A percentile compares a stretch with the other conserved stretches of the same genome.
Evolutionary conservation across 2,113 vertebrate genomes (phyloP).

Genomic region (Sigmodon hispidus): DNA sequence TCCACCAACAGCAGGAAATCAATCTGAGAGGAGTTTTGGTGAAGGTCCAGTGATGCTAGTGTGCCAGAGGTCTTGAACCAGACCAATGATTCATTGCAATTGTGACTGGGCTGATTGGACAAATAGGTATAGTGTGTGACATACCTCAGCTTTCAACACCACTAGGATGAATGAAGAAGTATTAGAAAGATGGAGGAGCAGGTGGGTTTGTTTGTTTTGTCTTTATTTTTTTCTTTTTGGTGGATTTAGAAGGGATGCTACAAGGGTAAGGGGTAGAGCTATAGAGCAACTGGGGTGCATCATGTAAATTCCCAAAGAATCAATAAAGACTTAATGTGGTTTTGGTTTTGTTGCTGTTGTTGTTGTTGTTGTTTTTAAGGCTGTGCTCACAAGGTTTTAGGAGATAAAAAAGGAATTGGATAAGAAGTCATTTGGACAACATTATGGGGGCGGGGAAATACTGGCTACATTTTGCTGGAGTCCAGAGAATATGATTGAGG

Average conservation of each 20-base stretch:
- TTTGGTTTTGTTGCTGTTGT: too few species aligned
- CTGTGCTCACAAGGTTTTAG: background rate
- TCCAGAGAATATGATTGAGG: background rate
- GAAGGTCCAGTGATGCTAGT: background rate
- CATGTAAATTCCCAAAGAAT: background rate
- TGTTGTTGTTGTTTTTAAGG: too few species aligned
- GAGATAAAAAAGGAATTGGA: background rate
- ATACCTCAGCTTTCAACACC: background rate
- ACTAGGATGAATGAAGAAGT: background rate
- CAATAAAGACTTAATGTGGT: background rate
- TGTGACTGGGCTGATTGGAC: background rate
- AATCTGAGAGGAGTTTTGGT: background rate
- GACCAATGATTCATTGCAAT: background rate
- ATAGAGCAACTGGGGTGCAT: background rate
- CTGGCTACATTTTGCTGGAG: background rate
- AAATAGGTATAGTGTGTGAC: background rate
- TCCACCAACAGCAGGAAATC: background rate
- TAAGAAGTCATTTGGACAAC: background rate
- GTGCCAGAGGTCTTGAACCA: background rate
- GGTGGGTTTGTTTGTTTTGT: background rate
- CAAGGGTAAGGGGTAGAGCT: background rate
- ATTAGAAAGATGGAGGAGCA: background rate
- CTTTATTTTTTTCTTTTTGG: background rate
- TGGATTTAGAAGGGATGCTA: background rate
- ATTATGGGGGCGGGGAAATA: too few species aligned